Evolutionary conservation across 2,113 vertebrate species (phyloP), one percentile per base, ranked within the genome.

Genomic region (Tricholaema leucomelas): DNA sequence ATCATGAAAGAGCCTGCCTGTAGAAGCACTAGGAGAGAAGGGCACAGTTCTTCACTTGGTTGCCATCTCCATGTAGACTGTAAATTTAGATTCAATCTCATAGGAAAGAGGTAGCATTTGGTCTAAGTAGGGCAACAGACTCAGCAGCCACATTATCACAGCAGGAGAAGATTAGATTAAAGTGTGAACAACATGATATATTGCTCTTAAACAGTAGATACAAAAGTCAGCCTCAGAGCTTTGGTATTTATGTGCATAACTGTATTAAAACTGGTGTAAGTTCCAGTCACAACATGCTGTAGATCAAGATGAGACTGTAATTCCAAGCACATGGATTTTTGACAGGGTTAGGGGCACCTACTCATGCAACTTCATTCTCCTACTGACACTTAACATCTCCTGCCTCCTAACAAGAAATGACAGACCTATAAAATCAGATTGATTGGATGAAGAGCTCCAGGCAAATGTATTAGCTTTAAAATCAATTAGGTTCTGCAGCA

Each of bases 191-290:
- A 92, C 75, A 54, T 71, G 91, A 82, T 84, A 80, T 91, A 85
- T 48, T 87, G 81, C 60, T 94, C 84, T 96, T 87, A 89, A 95
- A 95, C 87, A 93, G 81, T 91, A 94, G 92, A 93, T 82, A 95
- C 67, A 73, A 88, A 93, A 89, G 85, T 93, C 92, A 70, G 46
- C 91, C 87, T 91, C 70, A 79, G 60, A 77, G 81, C 63, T 85
- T 89, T 73, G 38, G 60, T 81, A 88, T 87, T 95, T 92, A 80
- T 73, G 67, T 77, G 56, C 52, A 88, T 63, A 93, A 90, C 77
- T 0, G 0, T 27, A 79, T 92, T 81, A 88, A 59, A 80, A 81
- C 40, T 94, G 90, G 82, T 92, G 92, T 86, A 85, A 87, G 65
- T 56, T 87, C 91, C 65, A 91, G 59, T 67, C 79, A 93, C 70